Percentiles rank a stretch among this genome's conserved stretches.
Conservation (phyloP, 2,113 vertebrate species). For the Colaptes auratus region DNA sequence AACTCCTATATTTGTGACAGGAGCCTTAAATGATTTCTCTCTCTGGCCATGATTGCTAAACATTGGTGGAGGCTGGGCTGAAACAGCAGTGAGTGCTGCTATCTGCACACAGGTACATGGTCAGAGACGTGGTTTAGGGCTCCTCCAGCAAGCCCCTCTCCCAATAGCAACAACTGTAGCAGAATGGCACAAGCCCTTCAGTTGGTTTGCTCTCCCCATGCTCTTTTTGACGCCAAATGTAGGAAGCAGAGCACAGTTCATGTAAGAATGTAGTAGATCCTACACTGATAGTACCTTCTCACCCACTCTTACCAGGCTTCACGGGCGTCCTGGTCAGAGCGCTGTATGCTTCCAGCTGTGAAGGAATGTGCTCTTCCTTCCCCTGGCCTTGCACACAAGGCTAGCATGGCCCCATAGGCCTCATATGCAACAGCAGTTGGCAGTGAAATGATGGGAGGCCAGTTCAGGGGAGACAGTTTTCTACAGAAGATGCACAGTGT, state of each 20-base stretch:
- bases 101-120: neutral
- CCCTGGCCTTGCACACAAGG: no score
- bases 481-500: neutral
- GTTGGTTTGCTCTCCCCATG: fast-evolving
- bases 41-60: neutral
- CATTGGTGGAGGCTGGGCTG: neutral
- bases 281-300: neutral
- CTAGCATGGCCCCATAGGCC: neutral
- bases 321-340: neutral
- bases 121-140: neutral
- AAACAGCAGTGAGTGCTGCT: neutral
- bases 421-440: fast-evolving
- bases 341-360: neutral
- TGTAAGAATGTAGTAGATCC: neutral
- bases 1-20: neutral
- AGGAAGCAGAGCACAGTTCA: neutral
- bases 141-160: neutral
- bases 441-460: neutral
- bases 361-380: neutral
- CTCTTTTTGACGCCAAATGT: neutral
- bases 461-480: neutral
- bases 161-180: neutral
- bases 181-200: neutral
- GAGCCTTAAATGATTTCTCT: neutral
- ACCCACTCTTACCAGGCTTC: fast-evolving